phyloP scores from a whole-genome alignment of 2,113 vertebrate species.

The Potamarius usumacintae region DNA sequence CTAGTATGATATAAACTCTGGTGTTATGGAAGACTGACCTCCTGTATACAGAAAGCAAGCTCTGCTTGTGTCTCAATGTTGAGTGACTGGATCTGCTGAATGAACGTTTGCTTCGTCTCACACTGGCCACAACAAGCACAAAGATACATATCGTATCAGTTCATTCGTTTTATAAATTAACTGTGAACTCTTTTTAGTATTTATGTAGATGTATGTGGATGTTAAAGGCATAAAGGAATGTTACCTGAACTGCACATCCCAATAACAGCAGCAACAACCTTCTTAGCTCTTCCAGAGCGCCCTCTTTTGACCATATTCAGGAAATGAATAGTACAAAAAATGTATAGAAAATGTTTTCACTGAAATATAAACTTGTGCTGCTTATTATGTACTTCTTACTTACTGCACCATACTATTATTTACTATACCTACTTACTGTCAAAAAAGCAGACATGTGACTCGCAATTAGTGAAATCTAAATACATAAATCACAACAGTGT shows the following conservation, averaged over 20 bases:
- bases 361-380: background rate
- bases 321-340: background rate
- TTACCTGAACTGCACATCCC: constrained; percentile 88
- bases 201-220: background rate
- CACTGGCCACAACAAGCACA: constrained; percentile 70
- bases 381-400: background rate
- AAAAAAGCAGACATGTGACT: background rate
- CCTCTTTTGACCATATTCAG: constrained; percentile 67
- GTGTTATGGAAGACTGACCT: constrained; percentile 69
- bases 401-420: background rate
- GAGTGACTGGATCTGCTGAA: constrained; percentile 83
- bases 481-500: no score
- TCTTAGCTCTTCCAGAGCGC: constrained; percentile 78
- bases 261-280: constrained; percentile 79
- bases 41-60: constrained; percentile 81
- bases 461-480: background rate
- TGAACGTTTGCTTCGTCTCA: constrained; percentile 82
- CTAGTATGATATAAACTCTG: constrained; percentile 2
- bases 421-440: background rate
- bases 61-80: constrained; percentile 79
- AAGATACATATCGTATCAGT: constrained; percentile 12
- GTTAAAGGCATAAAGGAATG: constrained; percentile 5
- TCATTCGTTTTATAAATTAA: background rate
- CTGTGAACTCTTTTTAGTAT: background rate
- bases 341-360: background rate